These are phyloP conservation scores for Catotricha subobsoleta DNA, from an alignment of 2,888 invertebrate genomes.

Conservation along the genomic window DNA sequence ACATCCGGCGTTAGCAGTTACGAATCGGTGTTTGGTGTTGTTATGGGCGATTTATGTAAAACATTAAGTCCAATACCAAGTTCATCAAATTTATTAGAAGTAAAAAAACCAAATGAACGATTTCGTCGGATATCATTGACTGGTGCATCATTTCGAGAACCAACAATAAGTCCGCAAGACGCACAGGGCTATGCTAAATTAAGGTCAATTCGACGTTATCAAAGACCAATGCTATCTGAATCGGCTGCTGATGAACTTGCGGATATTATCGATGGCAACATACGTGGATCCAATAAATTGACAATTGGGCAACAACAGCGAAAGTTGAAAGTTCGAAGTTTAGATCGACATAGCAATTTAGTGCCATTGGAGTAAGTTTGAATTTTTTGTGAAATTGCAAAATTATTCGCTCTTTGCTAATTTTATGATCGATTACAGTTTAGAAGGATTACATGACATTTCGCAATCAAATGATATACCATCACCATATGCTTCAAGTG, in stretches of 20 bases:
- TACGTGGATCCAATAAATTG: slow-evolving; percentile 18
- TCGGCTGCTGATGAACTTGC: slow-evolving; percentile 39
- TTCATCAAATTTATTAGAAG: slow-evolving; percentile 49
- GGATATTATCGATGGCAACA: slow-evolving; percentile 24
- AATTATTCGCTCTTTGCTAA: not conserved
- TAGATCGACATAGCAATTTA: slow-evolving; percentile 22
- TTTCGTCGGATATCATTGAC: slow-evolving; percentile 21
- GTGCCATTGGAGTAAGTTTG: slow-evolving; percentile 7
- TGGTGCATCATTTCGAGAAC: slow-evolving; percentile 20
- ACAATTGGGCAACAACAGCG: slow-evolving; percentile 23
- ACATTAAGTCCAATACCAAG: slow-evolving; percentile 80
- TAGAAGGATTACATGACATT: slow-evolving; percentile 23
- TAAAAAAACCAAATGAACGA: slow-evolving; percentile 22
- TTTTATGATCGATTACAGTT: slow-evolving; percentile 10
- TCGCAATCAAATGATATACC: slow-evolving; percentile 15
- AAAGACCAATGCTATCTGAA: slow-evolving; percentile 47
- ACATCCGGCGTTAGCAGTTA: slow-evolving; percentile 70
- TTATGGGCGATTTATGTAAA: slow-evolving; percentile 36
- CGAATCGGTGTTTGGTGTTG: slow-evolving; percentile 44
- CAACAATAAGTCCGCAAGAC: slow-evolving; percentile 50
- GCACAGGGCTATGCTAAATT: slow-evolving; percentile 58
- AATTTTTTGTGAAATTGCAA: not conserved
- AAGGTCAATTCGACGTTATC: slow-evolving; percentile 45
- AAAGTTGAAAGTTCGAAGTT: slow-evolving; percentile 24
- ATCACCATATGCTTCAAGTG: not conserved